phyloP scores from a whole-genome alignment of 2,113 vertebrate species.

The Oreochromis aureus region DNA sequence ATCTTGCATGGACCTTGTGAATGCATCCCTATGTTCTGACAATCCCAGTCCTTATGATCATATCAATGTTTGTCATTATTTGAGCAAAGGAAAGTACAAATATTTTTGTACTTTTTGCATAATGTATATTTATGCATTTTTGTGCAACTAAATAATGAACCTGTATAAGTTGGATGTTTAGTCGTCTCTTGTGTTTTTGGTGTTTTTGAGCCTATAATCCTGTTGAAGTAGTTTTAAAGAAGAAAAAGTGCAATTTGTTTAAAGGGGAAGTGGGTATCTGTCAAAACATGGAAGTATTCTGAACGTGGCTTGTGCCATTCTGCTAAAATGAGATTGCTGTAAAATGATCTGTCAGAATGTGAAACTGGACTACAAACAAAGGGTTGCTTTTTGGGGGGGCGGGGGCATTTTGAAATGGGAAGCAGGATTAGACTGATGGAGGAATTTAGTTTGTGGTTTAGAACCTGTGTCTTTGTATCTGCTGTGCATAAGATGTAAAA shows the following conservation, averaged over 20 bases:
- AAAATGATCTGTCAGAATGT: conserved; percentile 68
- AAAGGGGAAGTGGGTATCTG: conserved; percentile 52
- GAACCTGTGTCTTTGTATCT: conserved; percentile 71
- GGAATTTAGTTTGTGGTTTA: conserved; percentile 73
- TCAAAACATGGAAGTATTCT: conserved; percentile 34
- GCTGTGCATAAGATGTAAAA: conserved; percentile 72
- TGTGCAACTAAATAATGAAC: conserved; percentile 73
- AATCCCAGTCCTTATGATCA: conserved; percentile 51
- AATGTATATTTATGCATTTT: conserved; percentile 74
- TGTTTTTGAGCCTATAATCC: conserved; percentile 68
- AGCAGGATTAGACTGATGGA: conserved; percentile 51
- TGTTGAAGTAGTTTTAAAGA: conserved; percentile 66
- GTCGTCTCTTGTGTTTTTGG: conserved; percentile 64
- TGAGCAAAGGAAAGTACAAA: conserved; percentile 63
- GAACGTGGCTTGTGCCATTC: conserved; percentile 53
- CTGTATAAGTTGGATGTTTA: conserved; percentile 74
- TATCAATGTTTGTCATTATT: conserved; percentile 68
- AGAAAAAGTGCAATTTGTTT: conserved; percentile 73
- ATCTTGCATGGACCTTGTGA: conserved; percentile 69
- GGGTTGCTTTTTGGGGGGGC: conserved; percentile 34
- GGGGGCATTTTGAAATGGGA: conserved; percentile 50
- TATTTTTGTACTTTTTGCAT: conserved; percentile 66
- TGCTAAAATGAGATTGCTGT: conserved; percentile 70
- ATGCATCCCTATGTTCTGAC: conserved; percentile 62
- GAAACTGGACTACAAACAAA: conserved; percentile 67